A percentile compares a stretch with the other conserved stretches of the same genome.
Evolutionary conservation across 2,113 vertebrate genomes (phyloP).

Genomic region (Todiramphus saurophagus): DNA sequence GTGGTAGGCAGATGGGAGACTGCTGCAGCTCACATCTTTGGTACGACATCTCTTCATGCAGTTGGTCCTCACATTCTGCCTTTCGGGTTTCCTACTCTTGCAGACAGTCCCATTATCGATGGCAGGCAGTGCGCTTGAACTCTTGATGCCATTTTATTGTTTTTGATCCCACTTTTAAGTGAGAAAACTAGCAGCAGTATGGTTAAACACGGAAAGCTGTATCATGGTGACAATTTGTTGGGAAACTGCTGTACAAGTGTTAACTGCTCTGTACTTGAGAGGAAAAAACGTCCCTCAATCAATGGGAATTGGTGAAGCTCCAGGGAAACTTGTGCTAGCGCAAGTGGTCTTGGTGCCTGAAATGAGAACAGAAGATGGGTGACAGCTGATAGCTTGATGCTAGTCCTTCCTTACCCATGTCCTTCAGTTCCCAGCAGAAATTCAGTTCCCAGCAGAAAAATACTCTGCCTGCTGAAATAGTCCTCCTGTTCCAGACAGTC

Average conservation of each 20-base stretch:
- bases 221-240: not conserved
- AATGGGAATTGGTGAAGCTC: not conserved
- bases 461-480: not conserved
- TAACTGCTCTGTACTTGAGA: not conserved
- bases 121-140: not conserved
- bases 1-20: not conserved
- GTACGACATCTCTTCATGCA: not conserved
- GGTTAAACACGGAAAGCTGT: not conserved
- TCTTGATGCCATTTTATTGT: not conserved
- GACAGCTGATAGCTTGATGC: not conserved
- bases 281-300: not conserved
- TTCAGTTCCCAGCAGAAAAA: not conserved
- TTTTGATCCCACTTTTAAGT: not conserved
- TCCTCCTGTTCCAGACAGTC: not conserved
- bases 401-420: not conserved
- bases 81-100: not conserved
- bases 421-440: not conserved
- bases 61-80: not conserved
- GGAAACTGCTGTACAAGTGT: not conserved
- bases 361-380: not conserved
- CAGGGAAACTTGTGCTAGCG: not conserved
- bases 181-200: not conserved
- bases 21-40: rapidly evolving
- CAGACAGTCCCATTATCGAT: rapidly evolving
- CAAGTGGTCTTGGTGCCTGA: not conserved